phyloP scores from a whole-genome alignment of 2,888 invertebrate genomes.

The Xanthia togata region DNA sequence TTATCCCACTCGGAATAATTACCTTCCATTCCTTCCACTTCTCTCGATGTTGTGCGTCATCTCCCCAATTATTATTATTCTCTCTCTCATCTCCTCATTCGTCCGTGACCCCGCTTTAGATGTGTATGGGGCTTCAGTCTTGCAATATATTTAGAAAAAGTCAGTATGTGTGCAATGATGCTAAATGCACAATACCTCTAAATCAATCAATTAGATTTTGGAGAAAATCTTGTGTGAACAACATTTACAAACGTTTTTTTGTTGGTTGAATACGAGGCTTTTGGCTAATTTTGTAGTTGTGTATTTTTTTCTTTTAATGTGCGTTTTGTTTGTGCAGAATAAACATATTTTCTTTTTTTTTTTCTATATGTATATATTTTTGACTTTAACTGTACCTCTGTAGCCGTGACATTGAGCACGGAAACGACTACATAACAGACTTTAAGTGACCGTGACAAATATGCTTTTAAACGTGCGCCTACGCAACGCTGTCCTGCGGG shows the following conservation, averaged over 20 bases:
- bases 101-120: no score
- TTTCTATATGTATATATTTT: not conserved
- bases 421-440: conserved; percentile 65
- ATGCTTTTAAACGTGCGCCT: conserved; percentile 62
- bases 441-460: conserved; percentile 71
- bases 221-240: not conserved
- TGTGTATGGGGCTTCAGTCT: not conserved
- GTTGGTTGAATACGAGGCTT: no score
- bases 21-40: not conserved
- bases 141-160: not conserved
- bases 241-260: no score
- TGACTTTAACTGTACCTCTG: conserved; percentile 30
- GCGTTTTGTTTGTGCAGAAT: no score
- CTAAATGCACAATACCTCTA: not conserved
- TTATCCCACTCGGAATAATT: not conserved
- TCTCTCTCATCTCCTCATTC: no score
- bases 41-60: not conserved
- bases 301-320: no score
- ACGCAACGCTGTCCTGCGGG: conserved; percentile 58
- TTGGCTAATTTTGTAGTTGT: no score
- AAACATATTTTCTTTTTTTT: no score
- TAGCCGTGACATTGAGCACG: conserved; percentile 71
- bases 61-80: not conserved
- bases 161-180: not conserved
- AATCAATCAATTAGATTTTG: not conserved